Percentiles rank a stretch among this genome's conserved stretches.
phyloP scores from a whole-genome alignment of 2,797 vertebrate genomes.

The Bradypodion ventrale region DNA sequence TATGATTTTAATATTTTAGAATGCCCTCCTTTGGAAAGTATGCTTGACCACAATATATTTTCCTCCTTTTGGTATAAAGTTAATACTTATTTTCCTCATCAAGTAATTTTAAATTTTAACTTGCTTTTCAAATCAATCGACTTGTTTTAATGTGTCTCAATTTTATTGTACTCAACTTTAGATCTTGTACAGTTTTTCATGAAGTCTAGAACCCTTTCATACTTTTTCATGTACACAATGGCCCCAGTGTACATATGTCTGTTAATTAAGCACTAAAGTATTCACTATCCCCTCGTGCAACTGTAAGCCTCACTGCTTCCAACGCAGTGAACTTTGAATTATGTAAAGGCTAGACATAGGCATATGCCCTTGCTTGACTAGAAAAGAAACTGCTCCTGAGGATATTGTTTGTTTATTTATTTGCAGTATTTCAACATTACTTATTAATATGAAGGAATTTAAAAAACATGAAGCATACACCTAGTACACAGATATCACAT shows the following conservation, averaged over 20 bases:
- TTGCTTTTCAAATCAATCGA: neutral
- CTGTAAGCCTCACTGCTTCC: no score
- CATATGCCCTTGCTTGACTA: no score
- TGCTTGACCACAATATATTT: neutral
- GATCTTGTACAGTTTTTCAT: neutral
- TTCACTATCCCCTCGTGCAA: no score
- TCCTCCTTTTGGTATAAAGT: no score
- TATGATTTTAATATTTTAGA: neutral
- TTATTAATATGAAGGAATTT: neutral
- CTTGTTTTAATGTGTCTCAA: neutral
- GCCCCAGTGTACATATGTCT: no score
- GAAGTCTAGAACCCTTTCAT: no score
- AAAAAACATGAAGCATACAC: neutral
- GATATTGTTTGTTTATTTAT: neutral
- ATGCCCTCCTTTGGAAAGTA: neutral
- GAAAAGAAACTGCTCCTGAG: neutral
- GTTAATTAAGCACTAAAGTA: no score
- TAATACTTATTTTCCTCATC: no score
- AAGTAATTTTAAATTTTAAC: no score
- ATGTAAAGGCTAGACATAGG: neutral
- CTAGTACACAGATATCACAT: neutral
- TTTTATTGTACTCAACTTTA: neutral
- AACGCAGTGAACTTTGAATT: no score
- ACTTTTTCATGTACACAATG: no score
- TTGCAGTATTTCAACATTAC: neutral